These are phyloP conservation scores for Rhogogaster chlorosoma DNA, from an alignment of 2,888 invertebrate species.

Conservation along the genomic window DNA sequence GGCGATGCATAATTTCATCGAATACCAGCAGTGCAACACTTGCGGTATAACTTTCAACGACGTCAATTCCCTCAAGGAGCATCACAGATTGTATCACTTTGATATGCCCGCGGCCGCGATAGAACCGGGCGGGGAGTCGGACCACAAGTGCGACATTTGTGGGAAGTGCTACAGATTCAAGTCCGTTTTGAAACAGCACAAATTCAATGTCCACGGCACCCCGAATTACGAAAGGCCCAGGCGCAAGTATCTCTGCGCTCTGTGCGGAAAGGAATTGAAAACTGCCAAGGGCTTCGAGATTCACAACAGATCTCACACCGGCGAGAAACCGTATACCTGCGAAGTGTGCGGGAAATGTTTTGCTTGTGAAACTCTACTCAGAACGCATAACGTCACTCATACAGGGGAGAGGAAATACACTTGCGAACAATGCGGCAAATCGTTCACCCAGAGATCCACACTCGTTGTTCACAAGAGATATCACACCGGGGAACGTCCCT, in stretches of 20 bases:
- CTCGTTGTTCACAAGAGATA: constrained; percentile 80
- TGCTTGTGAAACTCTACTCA: constrained; percentile 75
- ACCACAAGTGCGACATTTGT: constrained; percentile 66
- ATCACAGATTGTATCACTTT: constrained; percentile 58
- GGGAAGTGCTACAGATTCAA: constrained; percentile 66
- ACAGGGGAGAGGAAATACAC: constrained; percentile 80
- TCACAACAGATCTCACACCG: constrained; percentile 71
- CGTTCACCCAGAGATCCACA: constrained; percentile 81
- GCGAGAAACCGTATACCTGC: constrained; percentile 71
- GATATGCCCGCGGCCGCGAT: constrained; percentile 38
- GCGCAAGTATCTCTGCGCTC: constrained; percentile 68
- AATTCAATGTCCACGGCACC: constrained; percentile 63
- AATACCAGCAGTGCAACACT: constrained; percentile 66
- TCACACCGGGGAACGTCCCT: constrained; percentile 81
- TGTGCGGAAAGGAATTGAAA: constrained; percentile 71
- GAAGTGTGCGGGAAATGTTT: constrained; percentile 70
- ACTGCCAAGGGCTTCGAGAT: constrained; percentile 71
- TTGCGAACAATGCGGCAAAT: constrained; percentile 81
- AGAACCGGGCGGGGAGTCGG: constrained; percentile 41
- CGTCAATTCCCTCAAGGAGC: constrained; percentile 65
- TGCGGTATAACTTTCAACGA: constrained; percentile 67
- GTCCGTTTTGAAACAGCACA: constrained; percentile 68
- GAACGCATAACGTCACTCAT: constrained; percentile 81
- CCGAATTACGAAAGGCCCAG: constrained; percentile 59
- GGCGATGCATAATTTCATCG: constrained; percentile 65